A percentile compares a stretch with the other conserved stretches of the same genome.
Conservation (phyloP, 2,113 vertebrate species). For the Struthidea cinerea region DNA sequence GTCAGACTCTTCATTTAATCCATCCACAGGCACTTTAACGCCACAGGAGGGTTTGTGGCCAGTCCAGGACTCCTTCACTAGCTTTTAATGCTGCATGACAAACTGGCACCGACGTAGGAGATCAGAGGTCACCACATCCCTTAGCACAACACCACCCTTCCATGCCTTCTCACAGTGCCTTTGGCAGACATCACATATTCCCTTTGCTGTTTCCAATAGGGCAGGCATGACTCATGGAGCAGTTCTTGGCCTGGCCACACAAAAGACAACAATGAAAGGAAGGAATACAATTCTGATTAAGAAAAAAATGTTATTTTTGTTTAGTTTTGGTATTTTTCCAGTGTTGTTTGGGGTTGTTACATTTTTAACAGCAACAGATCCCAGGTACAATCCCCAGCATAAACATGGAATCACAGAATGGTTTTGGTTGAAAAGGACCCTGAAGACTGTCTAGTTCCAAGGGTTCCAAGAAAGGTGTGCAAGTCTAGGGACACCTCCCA, state of each 20-base stretch:
- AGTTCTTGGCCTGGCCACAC: neutral
- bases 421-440: neutral
- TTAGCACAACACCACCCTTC: neutral
- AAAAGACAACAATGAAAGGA: neutral
- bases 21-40: neutral
- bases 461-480: neutral
- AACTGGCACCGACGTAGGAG: neutral
- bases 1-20: neutral
- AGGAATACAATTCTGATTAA: neutral
- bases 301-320: neutral
- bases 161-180: fast-evolving
- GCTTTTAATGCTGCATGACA: neutral
- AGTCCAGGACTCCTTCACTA: neutral
- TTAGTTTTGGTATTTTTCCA: neutral
- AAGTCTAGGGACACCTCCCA: neutral
- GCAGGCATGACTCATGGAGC: neutral
- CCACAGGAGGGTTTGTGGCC: neutral
- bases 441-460: neutral
- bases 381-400: neutral
- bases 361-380: neutral
- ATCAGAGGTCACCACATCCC: neutral
- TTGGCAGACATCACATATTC: neutral
- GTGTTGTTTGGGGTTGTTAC: neutral
- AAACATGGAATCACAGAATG: neutral
- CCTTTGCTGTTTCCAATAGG: neutral